Conservation (phyloP, 2,888 invertebrate genomes). For the Phania funesta region DNA sequence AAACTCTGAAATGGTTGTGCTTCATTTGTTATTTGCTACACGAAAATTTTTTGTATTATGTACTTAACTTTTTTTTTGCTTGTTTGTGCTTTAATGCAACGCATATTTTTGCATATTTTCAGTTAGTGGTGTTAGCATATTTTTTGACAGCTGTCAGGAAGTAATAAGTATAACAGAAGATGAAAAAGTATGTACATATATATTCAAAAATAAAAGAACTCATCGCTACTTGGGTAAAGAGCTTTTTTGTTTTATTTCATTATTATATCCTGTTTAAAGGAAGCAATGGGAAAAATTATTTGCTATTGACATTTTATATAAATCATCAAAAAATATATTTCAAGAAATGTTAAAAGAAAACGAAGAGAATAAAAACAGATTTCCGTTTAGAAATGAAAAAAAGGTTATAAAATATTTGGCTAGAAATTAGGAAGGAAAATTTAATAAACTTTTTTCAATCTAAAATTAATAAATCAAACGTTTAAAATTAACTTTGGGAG, state of each 20-base stretch:
- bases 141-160: conserved; percentile 78
- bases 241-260: conserved; percentile 28
- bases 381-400: conserved; percentile 15
- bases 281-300: conserved; percentile 37
- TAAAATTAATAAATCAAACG: background rate
- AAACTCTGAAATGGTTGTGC: conserved; percentile 57
- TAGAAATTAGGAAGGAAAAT: background rate
- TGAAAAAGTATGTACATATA: background rate
- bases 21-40: conserved; percentile 70
- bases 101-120: conserved; percentile 66
- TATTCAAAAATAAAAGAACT: background rate
- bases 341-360: background rate
- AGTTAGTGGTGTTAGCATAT: conserved; percentile 74
- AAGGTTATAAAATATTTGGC: background rate
- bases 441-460: background rate
- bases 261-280: conserved; percentile 34
- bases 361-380: conserved; percentile 21
- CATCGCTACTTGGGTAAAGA: conserved; percentile 16
- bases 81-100: conserved; percentile 50
- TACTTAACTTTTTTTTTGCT: conserved; percentile 28
- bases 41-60: too few relatives aligned
- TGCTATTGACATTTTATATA: conserved; percentile 63
- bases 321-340: conserved; percentile 53
- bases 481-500: too few relatives aligned
- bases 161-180: conserved; percentile 74